These are phyloP conservation scores for Pegoplata infirma DNA, from an alignment of 2,888 invertebrate species.

Conservation along the genomic window DNA sequence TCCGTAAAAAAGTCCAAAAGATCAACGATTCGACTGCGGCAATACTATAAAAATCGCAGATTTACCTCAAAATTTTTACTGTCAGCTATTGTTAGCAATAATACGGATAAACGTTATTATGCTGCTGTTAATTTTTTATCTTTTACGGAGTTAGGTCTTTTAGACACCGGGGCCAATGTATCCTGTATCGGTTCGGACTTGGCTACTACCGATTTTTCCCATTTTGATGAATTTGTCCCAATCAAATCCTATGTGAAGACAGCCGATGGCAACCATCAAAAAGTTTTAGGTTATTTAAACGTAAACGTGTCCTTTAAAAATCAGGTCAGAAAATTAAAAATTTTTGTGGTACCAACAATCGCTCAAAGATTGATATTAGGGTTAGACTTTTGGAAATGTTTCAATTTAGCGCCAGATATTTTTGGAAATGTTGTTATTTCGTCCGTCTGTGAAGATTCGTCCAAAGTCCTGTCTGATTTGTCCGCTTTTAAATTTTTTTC, in stretches of 20 bases:
- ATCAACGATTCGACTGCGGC: background rate
- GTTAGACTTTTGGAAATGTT: conserved; percentile 5
- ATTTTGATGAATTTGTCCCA: background rate
- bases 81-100: background rate
- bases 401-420: background rate
- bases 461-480: background rate
- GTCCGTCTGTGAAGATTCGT: background rate
- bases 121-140: background rate
- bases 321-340: background rate
- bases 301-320: background rate
- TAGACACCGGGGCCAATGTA: conserved; percentile 16
- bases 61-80: background rate
- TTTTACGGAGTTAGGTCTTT: conserved; percentile 4
- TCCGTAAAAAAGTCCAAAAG: background rate
- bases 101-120: background rate
- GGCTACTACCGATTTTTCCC: background rate
- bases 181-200: conserved; percentile 5
- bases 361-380: conserved; percentile 10
- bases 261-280: background rate
- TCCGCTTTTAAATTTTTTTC: background rate
- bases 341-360: background rate
- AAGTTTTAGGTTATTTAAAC: background rate
- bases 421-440: background rate
- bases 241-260: background rate
- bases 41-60: background rate